Base-by-base conservation (phyloP, 2,113 vertebrate genomes). In the Proteles cristata region DNA sequence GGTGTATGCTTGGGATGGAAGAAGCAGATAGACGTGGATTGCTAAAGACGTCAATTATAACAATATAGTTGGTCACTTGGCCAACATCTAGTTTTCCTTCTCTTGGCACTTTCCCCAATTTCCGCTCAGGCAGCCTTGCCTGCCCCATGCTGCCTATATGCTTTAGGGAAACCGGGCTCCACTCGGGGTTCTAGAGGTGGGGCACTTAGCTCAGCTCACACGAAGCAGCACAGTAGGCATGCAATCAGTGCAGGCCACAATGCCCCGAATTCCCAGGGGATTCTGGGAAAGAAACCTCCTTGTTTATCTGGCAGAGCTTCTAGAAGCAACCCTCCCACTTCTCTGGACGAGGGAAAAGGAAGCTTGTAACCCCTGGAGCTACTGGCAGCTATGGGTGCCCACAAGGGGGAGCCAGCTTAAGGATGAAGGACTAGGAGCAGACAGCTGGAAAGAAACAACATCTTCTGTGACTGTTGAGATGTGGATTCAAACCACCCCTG, bases 381-480 rank as follows among this genome's bases (percentile, higher is more conserved):
- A 82, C 73, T 55, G 91, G 33, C 25, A 31, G 66, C 66, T 82
- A 17, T 0, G 1, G 91, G 39, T 92, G 93, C 23, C 97, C 97
- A 97, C 93, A 83, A 98, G 86, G 63, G 97, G 95, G 97, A 93
- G 95, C 95, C 66, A 82, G 63, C 66, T 82, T 65, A 26, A 93
- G 86, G 33, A 39, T 10, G 66, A 91, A 39, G 55, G 68, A 66
- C 39, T 3, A 76, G 69, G 61, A 81, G 39, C 4, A 84, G 69
- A 31, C 2, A 63, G 31, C 55, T 25, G 83, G 88, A 61, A 95
- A 69, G 39, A 82, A 90, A 53, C 10, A n/a, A 33, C 26, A 71
- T 66, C 69, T 33, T 61, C n/a, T 63, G 73, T 69, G 58, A 90
- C 21, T 26, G 33, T 9, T 76, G 73, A 82, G 61, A 43, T 50